Conservation (phyloP, 2,113 vertebrate genomes). For the Strigops habroptila region DNA sequence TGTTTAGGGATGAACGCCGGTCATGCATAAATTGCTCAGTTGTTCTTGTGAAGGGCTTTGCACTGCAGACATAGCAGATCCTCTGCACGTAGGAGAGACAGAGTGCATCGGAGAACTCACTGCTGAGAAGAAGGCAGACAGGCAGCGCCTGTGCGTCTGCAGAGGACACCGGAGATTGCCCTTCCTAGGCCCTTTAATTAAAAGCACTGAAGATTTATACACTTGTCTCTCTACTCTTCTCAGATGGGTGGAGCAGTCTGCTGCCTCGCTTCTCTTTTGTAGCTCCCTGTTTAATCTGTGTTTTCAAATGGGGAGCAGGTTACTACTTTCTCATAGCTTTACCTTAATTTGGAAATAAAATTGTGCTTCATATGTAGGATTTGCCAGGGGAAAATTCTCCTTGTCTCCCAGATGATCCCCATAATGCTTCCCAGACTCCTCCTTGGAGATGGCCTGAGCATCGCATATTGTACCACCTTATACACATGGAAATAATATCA, state of each 20-base stretch:
- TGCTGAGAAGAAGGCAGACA: not conserved
- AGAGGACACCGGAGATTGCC: not conserved
- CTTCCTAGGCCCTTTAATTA: not conserved
- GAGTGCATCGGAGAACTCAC: not conserved
- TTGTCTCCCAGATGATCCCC: not conserved
- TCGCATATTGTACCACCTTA: not conserved
- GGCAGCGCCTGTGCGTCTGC: not conserved
- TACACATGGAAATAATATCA: not conserved
- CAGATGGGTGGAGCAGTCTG: not conserved
- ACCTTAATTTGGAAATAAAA: not conserved
- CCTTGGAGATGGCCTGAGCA: not conserved
- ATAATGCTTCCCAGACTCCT: too few species aligned
- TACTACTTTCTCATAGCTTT: not conserved
- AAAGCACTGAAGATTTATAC: not conserved
- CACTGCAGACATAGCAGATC: not conserved
- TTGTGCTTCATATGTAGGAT: accelerated
- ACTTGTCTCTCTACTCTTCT: not conserved
- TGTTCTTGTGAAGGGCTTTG: accelerated
- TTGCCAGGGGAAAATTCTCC: not conserved
- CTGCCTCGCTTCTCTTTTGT: not conserved
- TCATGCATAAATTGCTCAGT: accelerated
- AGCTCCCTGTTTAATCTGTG: not conserved
- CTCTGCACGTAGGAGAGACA: not conserved
- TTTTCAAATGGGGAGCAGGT: not conserved
- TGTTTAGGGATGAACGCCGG: not conserved